Evolutionary conservation across 2,797 vertebrate genomes (phyloP), one percentile per base, ranked within the genome.

Genomic region (Pygocentrus nattereri): DNA sequence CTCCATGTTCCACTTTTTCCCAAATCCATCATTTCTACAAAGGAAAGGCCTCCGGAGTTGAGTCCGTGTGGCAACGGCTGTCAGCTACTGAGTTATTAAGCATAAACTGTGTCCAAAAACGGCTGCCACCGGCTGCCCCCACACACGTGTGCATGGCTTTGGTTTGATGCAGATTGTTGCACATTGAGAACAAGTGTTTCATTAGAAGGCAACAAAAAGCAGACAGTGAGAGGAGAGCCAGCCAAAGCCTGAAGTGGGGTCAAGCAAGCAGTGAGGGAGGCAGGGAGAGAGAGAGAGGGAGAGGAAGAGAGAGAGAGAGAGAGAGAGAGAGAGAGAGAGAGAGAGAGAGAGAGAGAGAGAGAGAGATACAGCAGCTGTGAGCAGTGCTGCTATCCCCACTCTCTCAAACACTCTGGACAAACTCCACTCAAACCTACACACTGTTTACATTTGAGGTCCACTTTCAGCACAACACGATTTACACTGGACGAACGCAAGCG

Each of bases 181-280:
- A 87, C 80, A 79, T 78, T 69, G 76, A 82, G 79, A 88, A 86
- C 85, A 86, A 85, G 88, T 83, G 86, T 87, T 89, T 88, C 82
- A 88, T 88, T 86, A 88, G 70, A 56, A 80, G 80, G 74, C 85
- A 86, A 85, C 64, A 76, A 69, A 85, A 87, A 85, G 83, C 83
- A 87, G 87, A 85, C 83, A 75, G 77, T 12, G 69, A 54, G 73
- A 38, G 59, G 65, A 78, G 78, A 31, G 41, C 52, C 75, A 83
- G 88, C 86, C 87, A 89, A 85, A 83, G 74, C 59, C 64, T 79
- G 72, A 81, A 81, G 80, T 83, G 79, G 81, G 85, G 86, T 87
- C 83, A 84, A 86, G 65, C 67, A 79, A 82, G 78, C 41, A 65
- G 44, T 5, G 56, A 59, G 61, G 21, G 61, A 64, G 61, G 21